Evolutionary conservation across 2,888 invertebrate species (phyloP), one percentile per base, ranked within the genome.

Genomic region (Blera fallax): DNA sequence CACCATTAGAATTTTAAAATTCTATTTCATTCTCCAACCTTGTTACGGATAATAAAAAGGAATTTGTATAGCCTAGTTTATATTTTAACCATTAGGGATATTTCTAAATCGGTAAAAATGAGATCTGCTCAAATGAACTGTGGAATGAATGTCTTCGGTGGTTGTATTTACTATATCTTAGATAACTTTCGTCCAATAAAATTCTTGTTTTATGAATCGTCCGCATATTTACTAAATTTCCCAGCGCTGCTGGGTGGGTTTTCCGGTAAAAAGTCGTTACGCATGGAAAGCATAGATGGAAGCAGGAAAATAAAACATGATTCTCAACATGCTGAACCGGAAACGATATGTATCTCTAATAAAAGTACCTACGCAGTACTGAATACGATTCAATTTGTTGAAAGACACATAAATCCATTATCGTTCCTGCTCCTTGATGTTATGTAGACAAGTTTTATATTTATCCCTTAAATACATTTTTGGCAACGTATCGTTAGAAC

Each of bases 71-170:
- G 27, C 21, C 3, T n/a, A 24, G 21, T 37, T n/a, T 6, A 11
- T 10, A 0, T 0, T 34, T 5, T 11, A 11, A 18, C 37, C 21
- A 21, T n/a, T 37, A 3, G 11, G 21, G 2, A 21, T 2, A 34
- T 37, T 21, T 0, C 18, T 11, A 3, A 58, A 58, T 21, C 58
- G 58, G 18, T 58, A 37, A 7, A 24, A 50, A 16, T 21, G 4
- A 24, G 0, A 0, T 3, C n/a, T n/a, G n/a, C n/a, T n/a, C n/a
- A 37, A 40, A 40, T 72, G 72, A 72, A 72, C 4, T 60, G 60
- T 73, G 60, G 72, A 62, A 37, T 18, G 7, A 1, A 4, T 0
- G 0, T 4, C 2, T 10, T 29, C 1, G 60, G 60, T 73, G 4
- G 0, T 34, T 0, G 0, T 5, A 45, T 29, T 45, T 7, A 14